Evolutionary conservation across 53 echinoderm and acorn worm genomes (phyloP).

Genomic region (Paracentrotus lividus): DNA sequence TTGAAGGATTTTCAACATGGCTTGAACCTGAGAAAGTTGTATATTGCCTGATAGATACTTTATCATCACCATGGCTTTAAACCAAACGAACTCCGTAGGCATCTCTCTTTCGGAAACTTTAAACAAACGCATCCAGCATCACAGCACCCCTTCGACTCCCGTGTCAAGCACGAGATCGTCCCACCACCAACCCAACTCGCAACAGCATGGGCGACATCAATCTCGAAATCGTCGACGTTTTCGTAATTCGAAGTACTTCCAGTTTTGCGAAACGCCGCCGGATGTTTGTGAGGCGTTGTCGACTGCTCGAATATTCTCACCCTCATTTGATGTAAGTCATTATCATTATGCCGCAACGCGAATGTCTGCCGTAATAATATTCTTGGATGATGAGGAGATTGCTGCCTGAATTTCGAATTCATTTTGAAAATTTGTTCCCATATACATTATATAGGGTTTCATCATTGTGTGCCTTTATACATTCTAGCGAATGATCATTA

Average conservation of each 20-base stretch:
- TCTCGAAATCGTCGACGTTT: constrained; percentile 50
- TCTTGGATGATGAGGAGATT: too few relatives aligned
- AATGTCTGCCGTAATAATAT: too few relatives aligned
- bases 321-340: constrained; percentile 50
- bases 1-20: not conserved
- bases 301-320: not conserved
- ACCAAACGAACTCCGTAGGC: not conserved
- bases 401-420: too few relatives aligned
- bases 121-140: constrained; percentile 43
- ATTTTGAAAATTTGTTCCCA: too few relatives aligned
- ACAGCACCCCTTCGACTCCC: constrained; percentile 8
- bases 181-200: not conserved
- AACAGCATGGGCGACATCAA: constrained; percentile 43
- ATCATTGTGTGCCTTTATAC: too few relatives aligned
- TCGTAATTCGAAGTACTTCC: constrained; percentile 33
- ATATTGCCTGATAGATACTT: not conserved
- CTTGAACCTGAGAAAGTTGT: not conserved
- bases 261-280: not conserved
- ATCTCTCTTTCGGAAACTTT: constrained; percentile 9
- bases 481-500: too few relatives aligned
- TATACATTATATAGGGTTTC: too few relatives aligned
- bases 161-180: constrained; percentile 1
- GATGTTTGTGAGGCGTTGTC: not conserved
- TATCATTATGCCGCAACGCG: too few relatives aligned
- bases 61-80: not conserved